Base-by-base conservation (phyloP, 2,888 invertebrate species). In the Ormyrus pomaceus region DNA sequence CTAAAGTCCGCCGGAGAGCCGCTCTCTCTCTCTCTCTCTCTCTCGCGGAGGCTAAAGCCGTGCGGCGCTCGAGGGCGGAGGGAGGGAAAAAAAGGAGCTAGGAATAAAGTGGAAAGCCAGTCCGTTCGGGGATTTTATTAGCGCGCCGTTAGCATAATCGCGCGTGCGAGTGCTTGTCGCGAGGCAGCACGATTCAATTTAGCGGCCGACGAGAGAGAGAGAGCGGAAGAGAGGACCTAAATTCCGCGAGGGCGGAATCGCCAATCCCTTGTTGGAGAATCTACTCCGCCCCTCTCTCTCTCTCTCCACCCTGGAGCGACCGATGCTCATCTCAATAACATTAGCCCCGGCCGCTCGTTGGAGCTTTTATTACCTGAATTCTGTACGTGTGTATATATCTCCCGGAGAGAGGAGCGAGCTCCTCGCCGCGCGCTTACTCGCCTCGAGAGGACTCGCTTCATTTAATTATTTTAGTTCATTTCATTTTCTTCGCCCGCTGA, bases 281-380 rank as follows among this genome's bases (percentile, higher is more conserved):
- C 85, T 83, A 86, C 83, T 86, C 86, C 87, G 84, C 88, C 88
- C 3, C 75, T 74, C 3, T 56, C 59, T 61, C 72, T 61, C 61
- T 3, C 50, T 2, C 64, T 53, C 19, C 65, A 10, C 19, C 64
- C 64, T 19, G 1, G 46, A 48, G 70, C 58, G 59, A 71, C 64
- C 58, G 79, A 82, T 82, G 85, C 87, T 89, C 87, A 89, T 89
- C 88, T 88, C 87, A 89, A 88, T 89, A 89, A 87, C 89, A 88
- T 89, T 88, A 69, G 65, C 66, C 13, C 59, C 34, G 34, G 9
- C 73, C 50, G 69, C 19, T 65, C 62, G 51, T 62, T 62, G 50
- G 69, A 46, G 85, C 87, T 87, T 88, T 88, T 87, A 87, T 86
- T 87, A 85, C 85, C 80, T 81, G 71, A 78, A 83, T 82, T 86